These are phyloP conservation scores for Tachystola acroxantha DNA, from an alignment of 2,888 invertebrate species.

Conservation along the genomic window DNA sequence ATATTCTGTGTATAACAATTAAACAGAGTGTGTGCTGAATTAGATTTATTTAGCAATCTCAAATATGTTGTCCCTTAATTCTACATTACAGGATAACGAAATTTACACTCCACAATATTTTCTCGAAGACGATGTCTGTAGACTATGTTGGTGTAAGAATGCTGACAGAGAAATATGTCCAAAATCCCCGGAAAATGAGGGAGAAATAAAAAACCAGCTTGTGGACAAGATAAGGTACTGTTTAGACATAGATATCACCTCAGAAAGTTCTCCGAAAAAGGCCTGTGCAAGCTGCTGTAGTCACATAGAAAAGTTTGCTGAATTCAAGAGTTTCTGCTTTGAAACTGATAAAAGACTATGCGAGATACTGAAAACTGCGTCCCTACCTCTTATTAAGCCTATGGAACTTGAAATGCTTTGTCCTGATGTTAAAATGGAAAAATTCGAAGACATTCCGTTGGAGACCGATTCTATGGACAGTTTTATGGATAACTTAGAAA, in stretches of 20 bases:
- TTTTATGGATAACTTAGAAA: slow-evolving; percentile 16
- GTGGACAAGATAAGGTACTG: slow-evolving; percentile 44
- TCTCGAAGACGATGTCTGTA: slow-evolving; percentile 46
- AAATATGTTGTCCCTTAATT: not conserved
- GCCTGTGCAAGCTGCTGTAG: slow-evolving; percentile 43
- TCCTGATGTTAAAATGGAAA: slow-evolving; percentile 19
- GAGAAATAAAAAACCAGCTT: slow-evolving; percentile 21
- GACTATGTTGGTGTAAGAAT: slow-evolving; percentile 53
- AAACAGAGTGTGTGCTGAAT: too few species aligned
- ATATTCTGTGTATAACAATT: too few species aligned
- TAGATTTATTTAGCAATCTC: too few species aligned
- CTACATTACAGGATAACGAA: slow-evolving; percentile 21
- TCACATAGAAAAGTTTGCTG: slow-evolving; percentile 42
- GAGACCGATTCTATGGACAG: slow-evolving; percentile 14
- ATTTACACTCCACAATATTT: slow-evolving; percentile 52
- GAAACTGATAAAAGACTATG: slow-evolving; percentile 38
- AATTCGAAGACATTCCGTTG: slow-evolving; percentile 7
- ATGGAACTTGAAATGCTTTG: not conserved
- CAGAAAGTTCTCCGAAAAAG: slow-evolving; percentile 33
- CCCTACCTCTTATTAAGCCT: not conserved
- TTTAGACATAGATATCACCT: slow-evolving; percentile 40
- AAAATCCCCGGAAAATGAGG: slow-evolving; percentile 17
- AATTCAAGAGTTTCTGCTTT: slow-evolving; percentile 50
- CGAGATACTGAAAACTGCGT: slow-evolving; percentile 26
- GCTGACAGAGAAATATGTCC: slow-evolving; percentile 30